These are phyloP conservation scores for Augiades crinisus DNA, from an alignment of 2,888 invertebrate genomes.

Conservation along the genomic window DNA sequence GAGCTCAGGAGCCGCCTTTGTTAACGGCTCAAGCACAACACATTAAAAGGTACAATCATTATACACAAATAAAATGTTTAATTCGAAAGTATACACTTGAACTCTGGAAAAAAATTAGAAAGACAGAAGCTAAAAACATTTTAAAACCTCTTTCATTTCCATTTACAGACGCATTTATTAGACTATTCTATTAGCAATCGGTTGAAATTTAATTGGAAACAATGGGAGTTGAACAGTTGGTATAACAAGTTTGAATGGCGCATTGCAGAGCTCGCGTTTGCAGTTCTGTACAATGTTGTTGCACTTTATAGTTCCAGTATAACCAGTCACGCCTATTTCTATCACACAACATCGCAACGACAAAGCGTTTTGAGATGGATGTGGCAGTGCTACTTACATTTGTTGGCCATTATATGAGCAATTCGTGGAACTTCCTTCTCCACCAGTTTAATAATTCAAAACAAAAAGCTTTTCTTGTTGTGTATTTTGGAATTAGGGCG, in stretches of 20 bases:
- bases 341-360: too few species aligned
- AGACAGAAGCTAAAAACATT: neutral
- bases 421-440: too few species aligned
- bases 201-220: neutral
- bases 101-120: neutral
- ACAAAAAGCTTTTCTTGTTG: too few species aligned
- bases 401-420: too few species aligned
- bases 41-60: neutral
- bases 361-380: too few species aligned
- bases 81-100: neutral
- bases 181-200: neutral
- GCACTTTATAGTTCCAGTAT: too few species aligned
- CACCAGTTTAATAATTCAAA: too few species aligned
- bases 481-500: conserved; percentile 1
- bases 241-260: neutral
- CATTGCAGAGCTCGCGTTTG: neutral
- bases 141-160: neutral
- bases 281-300: neutral
- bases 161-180: neutral
- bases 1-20: neutral
- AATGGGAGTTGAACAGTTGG: neutral
- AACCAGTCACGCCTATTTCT: neutral
- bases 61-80: too few species aligned
- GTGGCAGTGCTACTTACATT: too few species aligned
- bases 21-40: too few species aligned